phyloP scores from a whole-genome alignment of 2,113 vertebrate genomes.

The Spermophilus dauricus region DNA sequence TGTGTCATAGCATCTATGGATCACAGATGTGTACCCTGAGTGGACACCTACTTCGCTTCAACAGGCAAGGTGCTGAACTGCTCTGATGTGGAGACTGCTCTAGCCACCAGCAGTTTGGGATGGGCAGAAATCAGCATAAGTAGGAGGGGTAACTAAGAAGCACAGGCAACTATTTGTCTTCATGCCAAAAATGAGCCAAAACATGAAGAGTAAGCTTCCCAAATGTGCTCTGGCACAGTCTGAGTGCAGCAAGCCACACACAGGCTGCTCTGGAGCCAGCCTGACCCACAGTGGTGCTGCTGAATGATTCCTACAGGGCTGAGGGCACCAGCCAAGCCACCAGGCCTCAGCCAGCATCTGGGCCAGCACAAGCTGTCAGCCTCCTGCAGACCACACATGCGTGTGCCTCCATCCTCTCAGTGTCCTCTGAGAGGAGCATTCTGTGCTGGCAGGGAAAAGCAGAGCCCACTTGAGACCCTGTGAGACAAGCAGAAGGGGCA shows the following conservation, averaged over 20 bases:
- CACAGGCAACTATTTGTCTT: accelerated
- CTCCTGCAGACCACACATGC: background rate
- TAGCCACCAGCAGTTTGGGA: background rate
- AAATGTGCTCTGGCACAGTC: background rate
- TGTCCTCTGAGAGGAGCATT: background rate
- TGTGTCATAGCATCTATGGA: background rate
- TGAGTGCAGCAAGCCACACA: background rate
- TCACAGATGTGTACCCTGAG: too few relatives aligned
- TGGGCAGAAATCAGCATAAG: accelerated
- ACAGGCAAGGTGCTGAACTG: background rate
- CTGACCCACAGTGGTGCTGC: background rate
- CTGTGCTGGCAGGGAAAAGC: background rate
- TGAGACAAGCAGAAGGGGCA: background rate
- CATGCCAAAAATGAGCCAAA: accelerated
- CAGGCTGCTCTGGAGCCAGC: accelerated
- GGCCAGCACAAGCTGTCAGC: background rate
- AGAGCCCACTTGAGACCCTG: background rate
- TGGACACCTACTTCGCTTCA: too few relatives aligned
- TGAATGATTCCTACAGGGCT: accelerated
- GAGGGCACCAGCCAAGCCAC: accelerated
- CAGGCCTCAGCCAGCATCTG: background rate
- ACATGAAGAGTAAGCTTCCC: too few relatives aligned
- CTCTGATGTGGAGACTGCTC: accelerated
- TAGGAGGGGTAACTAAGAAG: background rate
- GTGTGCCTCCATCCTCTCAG: background rate